Percentiles rank a stretch among this genome's conserved stretches.
These are phyloP conservation scores for Origma solitaria DNA, from an alignment of 2,113 vertebrate species.

Conservation along the genomic window DNA sequence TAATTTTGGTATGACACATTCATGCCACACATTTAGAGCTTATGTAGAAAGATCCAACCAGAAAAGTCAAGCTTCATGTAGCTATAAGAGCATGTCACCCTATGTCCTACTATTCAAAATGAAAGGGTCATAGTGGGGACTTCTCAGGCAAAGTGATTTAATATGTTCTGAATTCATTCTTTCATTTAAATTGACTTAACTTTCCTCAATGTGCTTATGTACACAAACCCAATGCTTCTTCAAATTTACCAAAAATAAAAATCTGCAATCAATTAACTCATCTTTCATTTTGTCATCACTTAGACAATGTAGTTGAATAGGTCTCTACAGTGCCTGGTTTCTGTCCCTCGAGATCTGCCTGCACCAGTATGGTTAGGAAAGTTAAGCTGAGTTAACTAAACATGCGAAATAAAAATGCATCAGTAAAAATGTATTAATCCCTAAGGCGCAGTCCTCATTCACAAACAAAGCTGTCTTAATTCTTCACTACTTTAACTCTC, in stretches of 20 bases:
- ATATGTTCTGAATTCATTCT: conserved; percentile 23
- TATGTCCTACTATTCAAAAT: background rate
- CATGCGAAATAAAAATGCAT: background rate
- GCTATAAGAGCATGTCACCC: background rate
- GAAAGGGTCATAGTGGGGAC: background rate
- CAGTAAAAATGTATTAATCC: conserved; percentile 26
- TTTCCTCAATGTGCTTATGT: conserved; percentile 11
- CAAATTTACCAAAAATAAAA: conserved; percentile 31
- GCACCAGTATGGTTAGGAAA: conserved; percentile 24
- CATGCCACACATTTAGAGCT: background rate
- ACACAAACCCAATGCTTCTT: conserved; percentile 20
- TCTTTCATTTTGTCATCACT: conserved; percentile 47
- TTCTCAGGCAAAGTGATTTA: conserved; percentile 29
- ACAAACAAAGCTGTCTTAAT: conserved; percentile 37
- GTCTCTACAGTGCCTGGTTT: background rate
- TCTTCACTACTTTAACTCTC: conserved; percentile 17
- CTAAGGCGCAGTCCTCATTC: conserved; percentile 10
- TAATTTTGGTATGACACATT: background rate
- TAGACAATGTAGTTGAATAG: conserved; percentile 27
- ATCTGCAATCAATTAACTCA: conserved; percentile 49
- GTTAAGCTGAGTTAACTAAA: conserved; percentile 26
- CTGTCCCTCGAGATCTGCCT: background rate
- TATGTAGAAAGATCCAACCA: background rate
- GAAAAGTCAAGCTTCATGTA: background rate
- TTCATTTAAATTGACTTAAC: background rate